phyloP scores from a whole-genome alignment of 1,140 invertebrate species.

The Carposina sasakii region DNA sequence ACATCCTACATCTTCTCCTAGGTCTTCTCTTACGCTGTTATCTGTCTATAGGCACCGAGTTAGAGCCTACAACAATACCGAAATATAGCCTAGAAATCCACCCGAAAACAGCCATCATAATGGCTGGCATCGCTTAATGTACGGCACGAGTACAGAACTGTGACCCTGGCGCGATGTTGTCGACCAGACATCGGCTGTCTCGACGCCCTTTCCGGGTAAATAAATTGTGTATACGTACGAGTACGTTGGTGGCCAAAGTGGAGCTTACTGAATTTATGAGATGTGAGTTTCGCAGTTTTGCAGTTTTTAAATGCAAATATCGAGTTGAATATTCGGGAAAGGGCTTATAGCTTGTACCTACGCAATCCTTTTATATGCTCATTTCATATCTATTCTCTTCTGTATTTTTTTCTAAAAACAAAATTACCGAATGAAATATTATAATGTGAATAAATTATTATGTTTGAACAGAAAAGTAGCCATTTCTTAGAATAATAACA shows the following conservation, averaged over 20 bases:
- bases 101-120: too few relatives aligned
- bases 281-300: not conserved
- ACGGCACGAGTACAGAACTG: too few relatives aligned
- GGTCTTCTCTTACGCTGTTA: too few relatives aligned
- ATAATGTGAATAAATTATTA: not conserved
- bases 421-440: not conserved
- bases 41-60: too few relatives aligned
- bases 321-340: not conserved
- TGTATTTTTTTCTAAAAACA: not conserved
- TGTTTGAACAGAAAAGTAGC: not conserved
- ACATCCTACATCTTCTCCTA: too few relatives aligned
- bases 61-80: too few relatives aligned
- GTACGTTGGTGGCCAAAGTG: not conserved
- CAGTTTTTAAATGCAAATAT: not conserved
- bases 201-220: too few relatives aligned
- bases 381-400: not conserved
- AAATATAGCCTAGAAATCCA: too few relatives aligned
- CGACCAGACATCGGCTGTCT: too few relatives aligned
- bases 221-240: too few relatives aligned
- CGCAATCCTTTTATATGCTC: not conserved
- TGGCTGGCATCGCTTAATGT: too few relatives aligned
- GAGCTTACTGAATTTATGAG: not conserved
- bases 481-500: not conserved
- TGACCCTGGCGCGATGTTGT: too few relatives aligned
- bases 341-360: not conserved